These are phyloP conservation scores for Perdita meconis DNA, from an alignment of 2,888 invertebrate genomes.

Conservation along the genomic window DNA sequence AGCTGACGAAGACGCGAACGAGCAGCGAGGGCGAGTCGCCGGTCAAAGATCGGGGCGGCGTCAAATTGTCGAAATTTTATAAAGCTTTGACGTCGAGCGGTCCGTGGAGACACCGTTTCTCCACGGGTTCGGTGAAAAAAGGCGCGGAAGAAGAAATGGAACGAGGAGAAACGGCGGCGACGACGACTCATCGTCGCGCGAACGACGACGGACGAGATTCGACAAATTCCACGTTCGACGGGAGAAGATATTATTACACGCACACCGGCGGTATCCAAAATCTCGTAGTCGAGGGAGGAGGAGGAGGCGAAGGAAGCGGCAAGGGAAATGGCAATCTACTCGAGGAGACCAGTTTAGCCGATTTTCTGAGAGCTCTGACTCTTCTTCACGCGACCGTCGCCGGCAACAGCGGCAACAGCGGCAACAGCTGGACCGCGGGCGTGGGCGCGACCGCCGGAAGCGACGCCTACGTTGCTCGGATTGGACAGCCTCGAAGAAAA, in stretches of 20 bases:
- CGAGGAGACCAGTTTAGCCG: slow-evolving; percentile 93
- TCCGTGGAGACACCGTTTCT: slow-evolving; percentile 45
- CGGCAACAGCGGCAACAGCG: slow-evolving; percentile 58
- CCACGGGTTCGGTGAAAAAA: slow-evolving; percentile 29
- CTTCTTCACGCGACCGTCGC: slow-evolving; percentile 87
- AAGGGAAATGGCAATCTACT: slow-evolving; percentile 88
- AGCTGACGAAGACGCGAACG: slow-evolving; percentile 82
- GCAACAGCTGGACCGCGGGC: not conserved
- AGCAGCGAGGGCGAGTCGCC: slow-evolving; percentile 64
- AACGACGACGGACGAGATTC: slow-evolving; percentile 23
- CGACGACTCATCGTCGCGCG: too few relatives aligned
- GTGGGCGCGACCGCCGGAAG: not conserved
- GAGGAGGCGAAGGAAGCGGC: too few relatives aligned
- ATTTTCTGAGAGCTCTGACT: slow-evolving; percentile 91
- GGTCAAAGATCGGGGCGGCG: slow-evolving; percentile 43
- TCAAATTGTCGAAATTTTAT: slow-evolving; percentile 76
- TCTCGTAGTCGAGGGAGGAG: slow-evolving; percentile 85
- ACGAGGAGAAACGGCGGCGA: too few relatives aligned
- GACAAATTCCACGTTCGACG: slow-evolving; percentile 63
- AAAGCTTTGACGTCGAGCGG: slow-evolving; percentile 72
- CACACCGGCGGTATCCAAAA: slow-evolving; percentile 74
- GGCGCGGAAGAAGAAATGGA: not conserved
- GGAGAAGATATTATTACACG: slow-evolving; percentile 72
- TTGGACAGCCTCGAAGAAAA: slow-evolving; percentile 85
- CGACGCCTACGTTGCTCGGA: not conserved